These are phyloP conservation scores for Eurystomus gularis DNA, from an alignment of 2,113 vertebrate species.

Conservation along the genomic window DNA sequence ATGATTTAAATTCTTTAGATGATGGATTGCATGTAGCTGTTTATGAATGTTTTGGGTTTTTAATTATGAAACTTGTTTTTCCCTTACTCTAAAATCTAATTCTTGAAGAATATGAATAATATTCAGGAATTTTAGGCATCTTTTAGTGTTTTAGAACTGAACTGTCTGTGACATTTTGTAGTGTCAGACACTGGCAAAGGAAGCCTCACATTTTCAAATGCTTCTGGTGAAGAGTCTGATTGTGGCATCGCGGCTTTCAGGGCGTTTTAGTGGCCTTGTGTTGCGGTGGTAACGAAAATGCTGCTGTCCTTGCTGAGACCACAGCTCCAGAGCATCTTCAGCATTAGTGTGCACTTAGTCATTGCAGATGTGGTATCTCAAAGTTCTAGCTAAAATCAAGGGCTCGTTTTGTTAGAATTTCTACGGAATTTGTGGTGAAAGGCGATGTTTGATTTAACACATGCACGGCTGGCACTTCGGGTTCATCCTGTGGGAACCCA, in stretches of 20 bases:
- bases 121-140: not conserved
- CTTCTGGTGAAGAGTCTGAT: not conserved
- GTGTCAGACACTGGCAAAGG: not conserved
- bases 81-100: constrained; percentile 11
- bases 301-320: not conserved
- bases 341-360: not conserved
- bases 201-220: not conserved
- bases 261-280: not conserved
- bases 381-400: not conserved
- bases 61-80: constrained; percentile 67
- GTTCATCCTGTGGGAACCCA: not conserved
- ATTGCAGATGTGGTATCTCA: not conserved
- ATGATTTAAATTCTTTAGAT: constrained; percentile 59
- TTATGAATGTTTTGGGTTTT: constrained; percentile 59
- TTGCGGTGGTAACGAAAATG: not conserved
- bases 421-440: not conserved
- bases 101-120: constrained; percentile 48
- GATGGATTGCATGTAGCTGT: constrained; percentile 56
- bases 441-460: not conserved
- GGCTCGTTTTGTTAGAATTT: not conserved
- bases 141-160: not conserved
- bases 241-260: fast-evolving
- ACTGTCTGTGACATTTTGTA: constrained; percentile 66
- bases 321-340: not conserved
- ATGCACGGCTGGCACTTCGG: not conserved